phyloP scores from a whole-genome alignment of 2,113 vertebrate species.

The Labeo catla region DNA sequence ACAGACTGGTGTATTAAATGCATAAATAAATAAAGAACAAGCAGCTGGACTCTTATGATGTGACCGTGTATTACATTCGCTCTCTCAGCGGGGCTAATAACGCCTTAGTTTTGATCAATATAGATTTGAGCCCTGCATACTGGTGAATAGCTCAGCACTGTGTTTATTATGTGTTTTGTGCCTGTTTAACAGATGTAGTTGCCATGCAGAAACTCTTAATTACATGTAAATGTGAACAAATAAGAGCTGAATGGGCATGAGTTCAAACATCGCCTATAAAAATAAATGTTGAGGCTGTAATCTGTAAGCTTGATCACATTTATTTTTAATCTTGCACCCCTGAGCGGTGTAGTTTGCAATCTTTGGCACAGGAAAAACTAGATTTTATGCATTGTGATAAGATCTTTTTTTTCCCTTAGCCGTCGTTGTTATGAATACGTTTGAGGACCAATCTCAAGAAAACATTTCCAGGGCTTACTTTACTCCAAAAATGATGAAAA shows the following conservation, averaged over 20 bases:
- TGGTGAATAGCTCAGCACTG: not conserved
- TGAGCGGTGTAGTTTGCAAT: not conserved
- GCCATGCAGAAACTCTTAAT: not conserved
- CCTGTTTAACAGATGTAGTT: constrained; percentile 14
- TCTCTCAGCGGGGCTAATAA: constrained; percentile 40
- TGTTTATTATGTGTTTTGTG: not conserved
- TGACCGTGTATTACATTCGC: constrained; percentile 26
- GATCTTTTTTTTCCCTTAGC: not conserved
- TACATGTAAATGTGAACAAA: not conserved
- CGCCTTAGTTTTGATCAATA: constrained; percentile 11
- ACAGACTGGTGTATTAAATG: constrained; percentile 38
- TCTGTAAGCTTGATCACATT: not conserved
- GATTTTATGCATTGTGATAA: not conserved
- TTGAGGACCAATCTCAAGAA: not conserved
- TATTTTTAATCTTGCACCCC: constrained; percentile 17
- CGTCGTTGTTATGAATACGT: not conserved
- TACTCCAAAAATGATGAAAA: not conserved
- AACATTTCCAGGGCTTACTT: not conserved
- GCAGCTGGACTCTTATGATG: constrained; percentile 21
- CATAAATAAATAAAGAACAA: constrained; percentile 5
- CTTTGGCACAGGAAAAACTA: constrained; percentile 2
- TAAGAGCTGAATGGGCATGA: not conserved
- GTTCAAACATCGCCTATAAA: not conserved
- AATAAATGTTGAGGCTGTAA: not conserved
- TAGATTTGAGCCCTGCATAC: constrained; percentile 7